phyloP scores from a whole-genome alignment of 1,140 invertebrate species.

The Ylistrum balloti region DNA sequence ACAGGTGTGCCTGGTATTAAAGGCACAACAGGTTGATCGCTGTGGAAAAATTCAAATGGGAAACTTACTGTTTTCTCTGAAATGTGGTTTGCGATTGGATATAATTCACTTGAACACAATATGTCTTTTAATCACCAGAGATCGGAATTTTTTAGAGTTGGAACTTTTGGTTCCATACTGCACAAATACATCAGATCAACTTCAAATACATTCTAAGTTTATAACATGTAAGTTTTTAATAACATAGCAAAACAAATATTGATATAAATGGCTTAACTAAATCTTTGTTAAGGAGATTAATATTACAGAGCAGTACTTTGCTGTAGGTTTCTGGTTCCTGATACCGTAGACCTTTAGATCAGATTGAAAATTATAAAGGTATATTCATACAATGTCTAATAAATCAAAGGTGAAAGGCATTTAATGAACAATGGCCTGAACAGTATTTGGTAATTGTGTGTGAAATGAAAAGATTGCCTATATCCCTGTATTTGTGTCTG shows the following conservation, averaged over 20 bases:
- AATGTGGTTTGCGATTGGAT: not conserved
- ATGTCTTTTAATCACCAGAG: not conserved
- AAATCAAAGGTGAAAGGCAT: not conserved
- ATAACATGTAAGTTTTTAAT: not conserved
- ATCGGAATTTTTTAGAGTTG: not conserved
- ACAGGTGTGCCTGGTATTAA: not conserved
- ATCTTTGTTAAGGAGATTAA: not conserved
- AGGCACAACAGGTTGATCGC: not conserved
- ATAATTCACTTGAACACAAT: not conserved
- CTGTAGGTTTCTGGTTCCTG: not conserved
- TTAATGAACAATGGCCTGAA: not conserved
- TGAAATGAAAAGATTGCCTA: constrained; percentile 5
- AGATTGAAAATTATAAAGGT: not conserved
- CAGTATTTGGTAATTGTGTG: constrained; percentile 18
- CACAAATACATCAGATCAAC: not conserved
- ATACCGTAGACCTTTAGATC: not conserved
- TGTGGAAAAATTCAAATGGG: not conserved
- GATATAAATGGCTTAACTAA: not conserved
- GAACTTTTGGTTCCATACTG: not conserved
- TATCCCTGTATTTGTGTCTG: not conserved
- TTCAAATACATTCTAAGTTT: not conserved
- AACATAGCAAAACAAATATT: constrained; percentile 1
- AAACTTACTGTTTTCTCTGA: not conserved
- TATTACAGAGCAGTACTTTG: not conserved
- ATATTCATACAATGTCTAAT: not conserved